Evolutionary conservation across 1,140 invertebrate species (phyloP), one percentile per base, ranked within the genome.

Genomic region (Reticulitermes speratus): DNA sequence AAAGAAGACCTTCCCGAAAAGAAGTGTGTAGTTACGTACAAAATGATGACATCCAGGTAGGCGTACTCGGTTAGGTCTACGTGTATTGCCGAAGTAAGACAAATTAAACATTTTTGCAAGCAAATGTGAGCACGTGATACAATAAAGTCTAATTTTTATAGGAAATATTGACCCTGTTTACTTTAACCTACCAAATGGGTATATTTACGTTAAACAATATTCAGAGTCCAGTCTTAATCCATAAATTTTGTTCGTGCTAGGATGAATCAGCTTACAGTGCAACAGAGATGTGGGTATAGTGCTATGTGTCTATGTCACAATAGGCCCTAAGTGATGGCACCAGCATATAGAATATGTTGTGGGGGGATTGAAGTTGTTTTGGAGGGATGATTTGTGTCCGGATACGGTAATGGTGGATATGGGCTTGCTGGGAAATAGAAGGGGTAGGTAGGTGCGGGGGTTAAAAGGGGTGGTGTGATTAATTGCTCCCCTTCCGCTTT

Each of bases 321-420:
- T 65, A 65, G 45, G 45, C 45, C 45, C 45, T 48, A 55, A 55
- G 52, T 21, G 52, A 55, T 55, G 14, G 45, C 14, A 55, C 52
- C 19, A 30, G 65, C 6, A 7, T 9, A 75, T 30, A 75, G 65
- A 75, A 75, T 75, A 16, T 30, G 65, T 75, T 48, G 55, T 14
- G 25, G n/a, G 9, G 65, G 65, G 65, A 16, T 8, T 25, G n/a
- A 30, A 25, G 25, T 75, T 75, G 65, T 75, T 75, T 75, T 75
- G 65, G 65, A 75, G 65, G 65, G 65, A 75, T 75, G 65, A 75
- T 75, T 75, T 75, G 65, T 75, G 65, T 75, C 65, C 65, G 65
- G 65, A 75, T 75, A 75, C 1, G 65, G 65, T 75, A 75, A 75
- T 75, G 65, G 65, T 75, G 65, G 65, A 75, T 75, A 75, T 75